phyloP scores from a whole-genome alignment of 1,140 invertebrate genomes.

The Scaptomyza montana region DNA sequence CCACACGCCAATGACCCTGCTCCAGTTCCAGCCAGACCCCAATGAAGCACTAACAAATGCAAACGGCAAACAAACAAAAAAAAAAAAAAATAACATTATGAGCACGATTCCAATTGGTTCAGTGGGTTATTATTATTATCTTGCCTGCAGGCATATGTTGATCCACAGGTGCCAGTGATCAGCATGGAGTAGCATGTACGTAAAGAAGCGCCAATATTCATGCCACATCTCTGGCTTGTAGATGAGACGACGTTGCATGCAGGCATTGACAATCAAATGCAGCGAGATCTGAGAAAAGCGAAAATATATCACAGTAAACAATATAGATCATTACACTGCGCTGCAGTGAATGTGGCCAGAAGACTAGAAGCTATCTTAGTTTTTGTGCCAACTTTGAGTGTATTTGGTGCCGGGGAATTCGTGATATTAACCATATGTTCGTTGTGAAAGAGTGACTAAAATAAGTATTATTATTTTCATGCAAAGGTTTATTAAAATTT shows the following conservation, averaged over 20 bases:
- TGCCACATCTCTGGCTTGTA: constrained; percentile 88
- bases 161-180: constrained; percentile 87
- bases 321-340: constrained; percentile 21
- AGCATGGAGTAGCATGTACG: constrained; percentile 93
- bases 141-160: constrained; percentile 86
- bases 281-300: constrained; percentile 84
- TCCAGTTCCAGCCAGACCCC: constrained; percentile 91
- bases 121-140: constrained; percentile 5
- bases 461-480: too few relatives aligned
- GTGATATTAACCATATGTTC: too few relatives aligned
- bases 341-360: constrained; percentile 1
- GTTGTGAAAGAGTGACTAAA: too few relatives aligned
- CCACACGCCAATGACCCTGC: constrained; percentile 91
- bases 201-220: constrained; percentile 90
- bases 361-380: too few relatives aligned
- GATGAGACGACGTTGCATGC: constrained; percentile 86
- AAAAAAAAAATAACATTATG: constrained; percentile 6
- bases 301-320: background rate
- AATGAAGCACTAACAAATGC: constrained; percentile 86
- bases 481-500: too few relatives aligned
- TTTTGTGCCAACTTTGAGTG: too few relatives aligned
- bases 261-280: constrained; percentile 84
- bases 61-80: background rate
- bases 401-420: too few relatives aligned
- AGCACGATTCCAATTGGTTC: background rate